Base-by-base conservation (phyloP, 2,113 vertebrate species). In the Pseudolaguvia tuberculata region DNA sequence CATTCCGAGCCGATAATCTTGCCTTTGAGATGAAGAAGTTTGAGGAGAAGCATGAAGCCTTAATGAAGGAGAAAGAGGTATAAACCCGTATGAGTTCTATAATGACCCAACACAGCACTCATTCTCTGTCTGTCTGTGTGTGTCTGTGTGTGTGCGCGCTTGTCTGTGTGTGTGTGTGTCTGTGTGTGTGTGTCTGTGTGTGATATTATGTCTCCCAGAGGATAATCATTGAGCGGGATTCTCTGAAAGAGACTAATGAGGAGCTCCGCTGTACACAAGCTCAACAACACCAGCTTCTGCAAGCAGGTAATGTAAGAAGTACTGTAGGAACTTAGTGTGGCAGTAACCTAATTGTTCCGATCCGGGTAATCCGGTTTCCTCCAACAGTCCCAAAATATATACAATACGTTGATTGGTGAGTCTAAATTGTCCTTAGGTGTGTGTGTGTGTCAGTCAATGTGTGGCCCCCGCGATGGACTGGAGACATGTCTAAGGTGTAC, bases 21-120 rank as follows among this genome's bases (percentile, higher is more conserved):
- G 94, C 91, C 0, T 99, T 93, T 85, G 96, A 99, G 86, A 93
- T 95, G 88, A 96, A 94, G 73, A 86, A 92, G 65, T 87, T 97
- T 50, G 94, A 96, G 81, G 97, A 99, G 86, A 98, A 94, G 77
- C 88, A 96, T 0, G 95, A 99, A 80, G 85, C 96, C 79, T 83
- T 93, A 80, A 81, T 93, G 20, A 99, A 99, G 80, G 97, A 99
- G 87, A 98, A 94, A 86, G 96, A 99, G 89, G 97, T 96, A 83
- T n/a, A 59, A 23, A 47, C 3, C 42, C 50, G 58, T 39, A 45
- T 20, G 27, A 42, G 17, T 18, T 50, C 21, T 29, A 59, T 14
- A 20, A 35, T 23, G 9, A 66, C 14, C 47, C 12, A 66, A 25
- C 17, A 47, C 21, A 47, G 6, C 25, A 4, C 12, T 12, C 31